These are phyloP conservation scores for Drosophila seguyi DNA, from an alignment of 1,140 invertebrate genomes.

Conservation along the genomic window DNA sequence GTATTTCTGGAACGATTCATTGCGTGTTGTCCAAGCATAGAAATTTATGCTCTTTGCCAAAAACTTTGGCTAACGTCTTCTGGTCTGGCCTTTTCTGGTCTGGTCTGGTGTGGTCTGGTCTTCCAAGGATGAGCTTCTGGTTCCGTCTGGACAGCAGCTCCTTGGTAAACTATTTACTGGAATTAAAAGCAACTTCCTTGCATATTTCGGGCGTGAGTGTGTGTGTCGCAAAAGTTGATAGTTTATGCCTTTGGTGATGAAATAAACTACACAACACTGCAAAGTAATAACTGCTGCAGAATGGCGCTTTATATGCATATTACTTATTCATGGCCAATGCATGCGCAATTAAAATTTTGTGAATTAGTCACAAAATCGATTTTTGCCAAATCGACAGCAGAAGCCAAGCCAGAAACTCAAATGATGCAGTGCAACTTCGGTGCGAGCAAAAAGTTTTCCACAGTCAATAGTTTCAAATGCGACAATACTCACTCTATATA, in stretches of 20 bases:
- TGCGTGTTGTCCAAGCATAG: constrained; percentile 60
- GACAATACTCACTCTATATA: constrained; percentile 26
- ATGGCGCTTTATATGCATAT: constrained; percentile 55
- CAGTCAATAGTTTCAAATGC: constrained; percentile 30
- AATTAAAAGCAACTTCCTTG: constrained; percentile 69
- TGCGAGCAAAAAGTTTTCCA: constrained; percentile 43
- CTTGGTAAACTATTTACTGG: constrained; percentile 69
- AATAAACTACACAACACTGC: constrained; percentile 53
- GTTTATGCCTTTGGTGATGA: constrained; percentile 67
- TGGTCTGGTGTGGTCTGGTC: constrained; percentile 1
- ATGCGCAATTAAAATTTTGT: constrained; percentile 76
- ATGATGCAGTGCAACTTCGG: constrained; percentile 22
- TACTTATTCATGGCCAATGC: constrained; percentile 76
- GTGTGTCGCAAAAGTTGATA: constrained; percentile 66
- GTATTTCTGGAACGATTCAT: constrained; percentile 38
- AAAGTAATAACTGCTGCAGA: constrained; percentile 53
- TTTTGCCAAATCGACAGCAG: constrained; percentile 65
- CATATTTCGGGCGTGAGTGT: constrained; percentile 48
- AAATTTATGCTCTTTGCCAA: constrained; percentile 80
- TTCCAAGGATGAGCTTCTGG: constrained; percentile 2
- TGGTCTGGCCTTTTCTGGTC: constrained; percentile 3
- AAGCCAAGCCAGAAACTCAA: constrained; percentile 35
- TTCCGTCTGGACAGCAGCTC: constrained; percentile 42
- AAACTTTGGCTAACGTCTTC: constrained; percentile 61
- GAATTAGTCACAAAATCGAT: constrained; percentile 81